These are phyloP conservation scores for Microplitis manilae DNA, from an alignment of 2,888 invertebrate genomes.

Conservation along the genomic window DNA sequence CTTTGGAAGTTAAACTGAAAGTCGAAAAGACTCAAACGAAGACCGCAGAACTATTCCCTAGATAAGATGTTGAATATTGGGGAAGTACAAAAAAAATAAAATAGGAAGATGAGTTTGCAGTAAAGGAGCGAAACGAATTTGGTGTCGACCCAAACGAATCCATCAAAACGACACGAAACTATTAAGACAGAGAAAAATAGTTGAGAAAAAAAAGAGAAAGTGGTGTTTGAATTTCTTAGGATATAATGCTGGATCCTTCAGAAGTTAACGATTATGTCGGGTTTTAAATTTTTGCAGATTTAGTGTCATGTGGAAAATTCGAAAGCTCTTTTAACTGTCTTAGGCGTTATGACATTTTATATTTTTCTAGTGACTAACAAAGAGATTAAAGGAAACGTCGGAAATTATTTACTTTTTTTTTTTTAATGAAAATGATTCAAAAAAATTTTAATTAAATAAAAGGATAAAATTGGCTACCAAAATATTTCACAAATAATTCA, in stretches of 20 bases:
- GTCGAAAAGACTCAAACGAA: background rate
- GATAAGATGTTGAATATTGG: background rate
- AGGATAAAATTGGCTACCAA: no score
- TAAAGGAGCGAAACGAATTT: conserved; percentile 66
- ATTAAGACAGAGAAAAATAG: background rate
- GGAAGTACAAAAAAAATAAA: conserved; percentile 21
- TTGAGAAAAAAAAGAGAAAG: conserved; percentile 13
- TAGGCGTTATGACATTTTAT: no score
- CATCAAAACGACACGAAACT: conserved; percentile 53
- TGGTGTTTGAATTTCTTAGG: background rate
- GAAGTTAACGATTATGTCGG: background rate
- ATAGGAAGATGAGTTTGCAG: conserved; percentile 27
- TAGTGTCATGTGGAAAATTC: background rate
- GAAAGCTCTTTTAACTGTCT: conserved; percentile 12
- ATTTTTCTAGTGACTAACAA: no score
- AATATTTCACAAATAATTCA: no score
- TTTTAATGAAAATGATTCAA: no score
- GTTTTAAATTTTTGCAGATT: background rate
- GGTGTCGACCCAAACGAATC: conserved; percentile 66
- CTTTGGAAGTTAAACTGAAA: background rate
- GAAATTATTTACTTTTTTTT: no score
- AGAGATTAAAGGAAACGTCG: no score
- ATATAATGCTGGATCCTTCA: background rate
- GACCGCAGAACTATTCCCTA: background rate
- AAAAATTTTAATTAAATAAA: no score